Conservation (phyloP, 1,140 invertebrate species). For the Bathynomus jamesi region DNA sequence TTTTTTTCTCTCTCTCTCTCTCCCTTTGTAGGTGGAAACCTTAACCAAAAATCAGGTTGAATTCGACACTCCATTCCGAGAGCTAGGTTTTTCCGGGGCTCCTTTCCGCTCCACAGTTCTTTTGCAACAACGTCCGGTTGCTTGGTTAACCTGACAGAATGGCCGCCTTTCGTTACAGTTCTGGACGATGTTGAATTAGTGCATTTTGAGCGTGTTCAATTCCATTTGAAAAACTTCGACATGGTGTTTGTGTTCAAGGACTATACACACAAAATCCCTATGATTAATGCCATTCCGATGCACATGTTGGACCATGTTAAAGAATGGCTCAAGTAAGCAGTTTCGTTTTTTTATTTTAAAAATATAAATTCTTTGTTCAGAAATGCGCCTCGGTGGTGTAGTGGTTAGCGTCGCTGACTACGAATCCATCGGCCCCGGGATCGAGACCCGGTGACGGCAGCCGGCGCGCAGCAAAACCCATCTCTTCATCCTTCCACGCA, state of each 20-base stretch:
- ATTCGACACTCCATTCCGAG: slow-evolving; percentile 97
- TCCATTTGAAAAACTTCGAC: slow-evolving; percentile 98
- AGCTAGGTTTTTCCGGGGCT: slow-evolving; percentile 95
- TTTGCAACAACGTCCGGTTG: slow-evolving; percentile 84
- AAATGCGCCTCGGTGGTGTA: too few species aligned
- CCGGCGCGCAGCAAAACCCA: too few species aligned
- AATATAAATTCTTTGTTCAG: not conserved
- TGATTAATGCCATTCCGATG: slow-evolving; percentile 98
- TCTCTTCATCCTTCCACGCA: too few species aligned
- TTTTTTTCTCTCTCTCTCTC: too few species aligned
- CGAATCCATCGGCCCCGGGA: too few species aligned
- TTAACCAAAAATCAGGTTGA: slow-evolving; percentile 96
- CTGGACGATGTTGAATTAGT: slow-evolving; percentile 96
- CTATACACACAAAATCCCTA: slow-evolving; percentile 84
- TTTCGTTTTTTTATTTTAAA: slow-evolving; percentile 32
- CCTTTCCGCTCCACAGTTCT: slow-evolving; percentile 92
- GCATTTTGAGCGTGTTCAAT: slow-evolving; percentile 97
- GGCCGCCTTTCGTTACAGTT: slow-evolving; percentile 97
- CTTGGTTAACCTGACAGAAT: slow-evolving; percentile 94
- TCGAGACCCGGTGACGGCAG: too few species aligned
- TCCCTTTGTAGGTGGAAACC: slow-evolving; percentile 61
- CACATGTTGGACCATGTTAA: slow-evolving; percentile 98
- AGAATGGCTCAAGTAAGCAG: slow-evolving; percentile 96
- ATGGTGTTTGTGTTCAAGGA: slow-evolving; percentile 99
- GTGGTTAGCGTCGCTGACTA: too few species aligned